These are phyloP conservation scores for Sisor rabdophorus DNA, from an alignment of 2,113 vertebrate species.

Conservation along the genomic window DNA sequence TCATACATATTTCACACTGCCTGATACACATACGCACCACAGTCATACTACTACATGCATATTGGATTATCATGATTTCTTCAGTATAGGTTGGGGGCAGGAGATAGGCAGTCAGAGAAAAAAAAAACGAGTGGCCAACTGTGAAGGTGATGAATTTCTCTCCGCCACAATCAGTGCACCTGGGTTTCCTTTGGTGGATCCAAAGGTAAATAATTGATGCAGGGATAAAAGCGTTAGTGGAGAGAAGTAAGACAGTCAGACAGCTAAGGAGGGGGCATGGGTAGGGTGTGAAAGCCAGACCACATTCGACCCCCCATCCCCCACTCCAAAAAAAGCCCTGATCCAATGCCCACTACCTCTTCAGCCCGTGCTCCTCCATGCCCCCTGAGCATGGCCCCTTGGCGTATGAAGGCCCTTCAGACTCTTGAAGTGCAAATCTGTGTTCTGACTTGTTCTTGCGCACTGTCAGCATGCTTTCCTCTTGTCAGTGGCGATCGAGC, in stretches of 20 bases:
- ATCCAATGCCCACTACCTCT: slow-evolving; percentile 25
- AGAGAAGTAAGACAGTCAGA: slow-evolving; percentile 67
- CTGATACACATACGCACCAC: neutral
- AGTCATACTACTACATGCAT: slow-evolving; percentile 30
- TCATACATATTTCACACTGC: neutral
- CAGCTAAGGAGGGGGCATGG: slow-evolving; percentile 42
- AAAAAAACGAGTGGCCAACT: slow-evolving; percentile 45
- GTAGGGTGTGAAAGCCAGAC: slow-evolving; percentile 50
- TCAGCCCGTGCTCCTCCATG: slow-evolving; percentile 32
- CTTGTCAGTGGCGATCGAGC: slow-evolving; percentile 91
- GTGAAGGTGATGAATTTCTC: slow-evolving; percentile 62
- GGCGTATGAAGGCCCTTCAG: slow-evolving; percentile 70
- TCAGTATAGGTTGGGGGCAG: slow-evolving; percentile 21
- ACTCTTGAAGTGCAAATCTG: slow-evolving; percentile 86
- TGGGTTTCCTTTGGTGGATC: slow-evolving; percentile 73
- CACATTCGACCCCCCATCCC: slow-evolving; percentile 50
- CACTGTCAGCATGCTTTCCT: slow-evolving; percentile 89
- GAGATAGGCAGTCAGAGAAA: slow-evolving; percentile 4
- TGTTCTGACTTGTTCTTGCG: slow-evolving; percentile 88
- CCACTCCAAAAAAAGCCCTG: slow-evolving; percentile 43
- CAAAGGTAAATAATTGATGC: slow-evolving; percentile 76
- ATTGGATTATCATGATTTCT: slow-evolving; percentile 22
- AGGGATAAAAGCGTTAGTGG: slow-evolving; percentile 72
- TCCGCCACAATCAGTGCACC: slow-evolving; percentile 71
- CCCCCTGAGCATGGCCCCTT: slow-evolving; percentile 60